phyloP scores from a whole-genome alignment of 2,797 vertebrate species.

The Toxotes lorentzi region DNA sequence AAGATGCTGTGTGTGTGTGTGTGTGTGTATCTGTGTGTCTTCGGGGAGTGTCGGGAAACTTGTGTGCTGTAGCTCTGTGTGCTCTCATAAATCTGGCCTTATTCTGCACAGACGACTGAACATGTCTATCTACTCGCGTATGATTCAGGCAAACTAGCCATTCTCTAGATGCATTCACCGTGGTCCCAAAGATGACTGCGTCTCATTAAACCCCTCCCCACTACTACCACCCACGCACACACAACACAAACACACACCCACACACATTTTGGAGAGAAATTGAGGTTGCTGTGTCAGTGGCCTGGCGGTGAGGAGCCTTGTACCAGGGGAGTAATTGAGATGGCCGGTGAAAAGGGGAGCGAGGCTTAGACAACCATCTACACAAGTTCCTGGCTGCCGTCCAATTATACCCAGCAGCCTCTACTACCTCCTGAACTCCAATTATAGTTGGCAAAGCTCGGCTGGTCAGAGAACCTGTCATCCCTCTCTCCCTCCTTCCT shows the following conservation, averaged over 20 bases:
- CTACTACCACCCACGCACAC: conserved; percentile 26
- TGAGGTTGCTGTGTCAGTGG: conserved; percentile 63
- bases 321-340: conserved; percentile 79
- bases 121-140: conserved; percentile 19
- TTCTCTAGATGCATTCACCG: not conserved
- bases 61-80: conserved; percentile 9
- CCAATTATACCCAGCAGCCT: conserved; percentile 82
- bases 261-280: conserved; percentile 47
- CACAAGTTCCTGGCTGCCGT: conserved; percentile 74
- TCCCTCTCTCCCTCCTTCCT: conserved; percentile 20
- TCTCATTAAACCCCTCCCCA: conserved; percentile 39
- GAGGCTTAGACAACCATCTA: conserved; percentile 70
- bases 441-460: conserved; percentile 75
- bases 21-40: conserved; percentile 8
- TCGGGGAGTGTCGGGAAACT: conserved; percentile 21
- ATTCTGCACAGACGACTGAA: conserved; percentile 39
- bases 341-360: conserved; percentile 64
- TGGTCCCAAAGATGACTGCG: conserved; percentile 9
- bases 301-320: conserved; percentile 50
- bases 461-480: conserved; percentile 80
- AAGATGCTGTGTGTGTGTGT: conserved; percentile 12
- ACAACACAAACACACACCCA: conserved; percentile 3
- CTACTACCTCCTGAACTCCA: conserved; percentile 78
- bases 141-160: conserved; percentile 49
- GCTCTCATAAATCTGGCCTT: conserved; percentile 34